phyloP scores from a whole-genome alignment of 2,888 invertebrate species.

The Thera britannica region DNA sequence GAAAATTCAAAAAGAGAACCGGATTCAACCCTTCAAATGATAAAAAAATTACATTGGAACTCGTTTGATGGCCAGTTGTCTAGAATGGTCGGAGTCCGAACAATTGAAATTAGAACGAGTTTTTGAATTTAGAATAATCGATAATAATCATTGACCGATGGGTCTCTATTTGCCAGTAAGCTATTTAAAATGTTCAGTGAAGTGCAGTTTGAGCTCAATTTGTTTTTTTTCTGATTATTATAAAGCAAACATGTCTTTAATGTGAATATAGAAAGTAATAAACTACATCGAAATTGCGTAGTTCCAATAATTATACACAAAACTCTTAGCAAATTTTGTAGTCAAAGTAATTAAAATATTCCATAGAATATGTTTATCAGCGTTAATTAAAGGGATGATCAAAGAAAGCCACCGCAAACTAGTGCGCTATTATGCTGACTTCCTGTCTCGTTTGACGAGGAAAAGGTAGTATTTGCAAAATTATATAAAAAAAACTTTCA shows the following conservation, averaged over 20 bases:
- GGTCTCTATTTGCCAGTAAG: neutral
- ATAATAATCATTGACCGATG: neutral
- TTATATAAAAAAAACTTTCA: neutral
- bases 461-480: slow-evolving; percentile 44
- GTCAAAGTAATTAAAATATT: slow-evolving; percentile 33
- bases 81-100: slow-evolving; percentile 20
- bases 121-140: slow-evolving; percentile 22
- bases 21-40: slow-evolving; percentile 31
- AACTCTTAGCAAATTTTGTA: slow-evolving; percentile 12
- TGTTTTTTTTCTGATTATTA: neutral
- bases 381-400: slow-evolving; percentile 79
- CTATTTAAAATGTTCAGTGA: neutral
- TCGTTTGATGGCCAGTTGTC: slow-evolving; percentile 32
- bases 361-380: slow-evolving; percentile 30
- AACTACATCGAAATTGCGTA: slow-evolving; percentile 8
- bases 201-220: neutral
- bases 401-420: slow-evolving; percentile 69
- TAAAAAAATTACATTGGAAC: slow-evolving; percentile 28
- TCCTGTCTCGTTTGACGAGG: slow-evolving; percentile 51
- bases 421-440: slow-evolving; percentile 70
- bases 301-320: slow-evolving; percentile 3
- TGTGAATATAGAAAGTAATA: neutral
- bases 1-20: slow-evolving; percentile 32
- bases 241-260: neutral
- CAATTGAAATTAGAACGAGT: slow-evolving; percentile 18